phyloP scores from a whole-genome alignment of 1,140 invertebrate genomes.

The Orchestia grillus region DNA sequence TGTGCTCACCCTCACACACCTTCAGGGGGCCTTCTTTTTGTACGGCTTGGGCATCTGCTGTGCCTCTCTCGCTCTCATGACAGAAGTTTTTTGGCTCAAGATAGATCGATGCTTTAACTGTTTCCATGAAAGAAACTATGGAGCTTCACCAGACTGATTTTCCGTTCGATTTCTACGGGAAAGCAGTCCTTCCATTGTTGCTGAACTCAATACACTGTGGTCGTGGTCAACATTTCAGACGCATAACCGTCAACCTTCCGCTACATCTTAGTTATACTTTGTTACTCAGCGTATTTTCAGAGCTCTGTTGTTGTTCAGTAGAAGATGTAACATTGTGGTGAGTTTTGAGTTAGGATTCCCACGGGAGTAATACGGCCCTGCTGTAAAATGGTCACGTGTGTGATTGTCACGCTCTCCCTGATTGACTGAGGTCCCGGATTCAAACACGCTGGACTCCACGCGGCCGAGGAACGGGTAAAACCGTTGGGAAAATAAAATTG shows the following conservation, averaged over 20 bases:
- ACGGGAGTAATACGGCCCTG: too few species aligned
- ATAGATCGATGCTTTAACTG: neutral
- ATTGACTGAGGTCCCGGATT: neutral
- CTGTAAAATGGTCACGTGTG: too few species aligned
- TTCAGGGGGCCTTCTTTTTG: constrained; percentile 57
- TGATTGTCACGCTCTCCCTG: neutral
- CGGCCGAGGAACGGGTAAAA: neutral
- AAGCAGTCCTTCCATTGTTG: neutral
- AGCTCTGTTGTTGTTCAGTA: neutral
- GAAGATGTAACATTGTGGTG: neutral
- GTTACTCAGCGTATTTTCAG: neutral
- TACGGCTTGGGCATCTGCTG: constrained; percentile 14
- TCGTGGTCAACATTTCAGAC: neutral
- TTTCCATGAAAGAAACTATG: neutral
- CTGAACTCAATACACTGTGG: neutral
- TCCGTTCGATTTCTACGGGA: neutral
- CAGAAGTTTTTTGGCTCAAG: neutral
- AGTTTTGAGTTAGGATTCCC: neutral
- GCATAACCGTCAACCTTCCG: too few species aligned
- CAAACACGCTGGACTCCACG: neutral
- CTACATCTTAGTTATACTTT: too few species aligned
- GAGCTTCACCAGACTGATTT: neutral
- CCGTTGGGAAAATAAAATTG: too few species aligned
- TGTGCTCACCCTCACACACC: constrained; percentile 44
- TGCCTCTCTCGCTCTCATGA: neutral